Conservation (phyloP, 1,140 invertebrate genomes). For the Apis florea region DNA sequence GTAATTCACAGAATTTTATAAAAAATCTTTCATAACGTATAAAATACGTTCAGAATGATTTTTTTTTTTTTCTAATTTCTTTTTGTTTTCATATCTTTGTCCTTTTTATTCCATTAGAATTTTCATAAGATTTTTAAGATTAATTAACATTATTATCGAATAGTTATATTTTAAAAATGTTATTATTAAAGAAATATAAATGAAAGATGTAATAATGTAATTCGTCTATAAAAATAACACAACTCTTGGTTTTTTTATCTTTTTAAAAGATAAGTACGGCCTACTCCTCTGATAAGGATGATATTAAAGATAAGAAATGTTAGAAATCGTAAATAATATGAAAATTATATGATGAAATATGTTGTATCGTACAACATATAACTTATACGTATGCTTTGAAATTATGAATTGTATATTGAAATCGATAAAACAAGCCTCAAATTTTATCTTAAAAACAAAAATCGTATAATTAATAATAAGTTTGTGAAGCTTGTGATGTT, state of each 20-base stretch:
- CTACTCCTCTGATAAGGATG: slow-evolving; percentile 20
- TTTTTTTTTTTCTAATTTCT: neutral
- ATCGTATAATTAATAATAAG: neutral
- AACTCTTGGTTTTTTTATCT: neutral
- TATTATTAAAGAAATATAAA: neutral
- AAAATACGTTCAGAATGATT: neutral
- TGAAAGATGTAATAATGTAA: neutral
- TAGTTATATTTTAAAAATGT: neutral
- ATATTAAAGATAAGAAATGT: slow-evolving; percentile 26
- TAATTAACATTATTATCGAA: no score
- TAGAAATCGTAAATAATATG: neutral
- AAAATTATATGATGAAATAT: neutral
- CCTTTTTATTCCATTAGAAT: no score
- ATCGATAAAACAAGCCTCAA: neutral
- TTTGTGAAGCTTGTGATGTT: neutral
- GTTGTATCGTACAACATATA: neutral
- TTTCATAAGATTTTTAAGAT: no score
- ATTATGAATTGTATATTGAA: neutral
- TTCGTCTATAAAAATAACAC: slow-evolving; percentile 3
- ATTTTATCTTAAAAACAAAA: neutral
- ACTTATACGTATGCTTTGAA: neutral
- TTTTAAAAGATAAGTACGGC: neutral
- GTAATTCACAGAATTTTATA: neutral
- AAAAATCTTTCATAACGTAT: neutral
- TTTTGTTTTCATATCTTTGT: neutral